A percentile compares a stretch with the other conserved stretches of the same genome.
Conservation (phyloP, 2,113 vertebrate genomes). For the Ammodytes marinus region DNA sequence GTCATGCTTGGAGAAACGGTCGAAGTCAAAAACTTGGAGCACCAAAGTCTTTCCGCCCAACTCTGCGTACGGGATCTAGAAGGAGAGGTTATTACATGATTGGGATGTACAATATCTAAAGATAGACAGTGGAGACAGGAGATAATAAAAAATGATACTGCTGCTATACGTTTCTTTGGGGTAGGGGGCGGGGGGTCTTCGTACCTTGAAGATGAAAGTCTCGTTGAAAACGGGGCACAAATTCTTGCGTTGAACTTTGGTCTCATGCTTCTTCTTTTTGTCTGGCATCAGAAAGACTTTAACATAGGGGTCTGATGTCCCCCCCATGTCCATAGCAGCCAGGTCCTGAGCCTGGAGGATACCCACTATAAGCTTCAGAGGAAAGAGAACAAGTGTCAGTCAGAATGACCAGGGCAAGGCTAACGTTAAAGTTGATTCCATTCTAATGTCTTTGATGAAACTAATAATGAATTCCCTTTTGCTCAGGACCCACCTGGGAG, state of each 20-base stretch:
- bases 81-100: neutral
- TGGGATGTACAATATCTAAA: neutral
- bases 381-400: constrained; percentile 34
- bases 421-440: neutral
- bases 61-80: constrained; percentile 91
- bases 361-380: constrained; percentile 88
- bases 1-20: constrained; percentile 93
- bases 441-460: neutral
- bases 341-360: constrained; percentile 91
- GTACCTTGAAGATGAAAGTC: constrained; percentile 92
- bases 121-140: neutral
- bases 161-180: neutral
- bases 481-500: constrained; percentile 80
- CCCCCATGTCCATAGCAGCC: constrained; percentile 92
- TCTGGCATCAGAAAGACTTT: constrained; percentile 91
- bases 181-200: neutral
- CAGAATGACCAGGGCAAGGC: neutral
- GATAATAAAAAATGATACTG: constrained; percentile 19
- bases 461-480: constrained; percentile 7
- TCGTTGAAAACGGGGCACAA: constrained; percentile 92
- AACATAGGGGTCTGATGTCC: constrained; percentile 93
- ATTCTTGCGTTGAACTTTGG: constrained; percentile 93
- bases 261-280: constrained; percentile 92
- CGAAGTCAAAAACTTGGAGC: constrained; percentile 92
- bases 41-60: constrained; percentile 91